Evolutionary conservation across 2,113 vertebrate genomes (phyloP).

Genomic region (Campylorhamphus procurvoides): DNA sequence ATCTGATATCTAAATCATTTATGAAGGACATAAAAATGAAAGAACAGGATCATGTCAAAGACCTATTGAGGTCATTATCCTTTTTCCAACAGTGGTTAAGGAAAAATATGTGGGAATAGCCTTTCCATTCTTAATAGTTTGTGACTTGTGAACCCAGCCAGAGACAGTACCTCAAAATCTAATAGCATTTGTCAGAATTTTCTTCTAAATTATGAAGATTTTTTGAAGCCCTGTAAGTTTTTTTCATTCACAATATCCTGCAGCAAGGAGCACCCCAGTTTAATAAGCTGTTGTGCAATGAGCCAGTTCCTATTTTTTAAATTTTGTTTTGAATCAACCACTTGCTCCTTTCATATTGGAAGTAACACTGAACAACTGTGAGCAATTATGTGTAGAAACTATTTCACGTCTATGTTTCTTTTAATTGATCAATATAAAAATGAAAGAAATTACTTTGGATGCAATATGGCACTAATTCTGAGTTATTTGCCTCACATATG

Average conservation of each 20-base stretch:
- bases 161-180: background rate
- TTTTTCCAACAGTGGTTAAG: background rate
- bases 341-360: background rate
- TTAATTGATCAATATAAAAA: background rate
- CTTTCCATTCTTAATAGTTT: background rate
- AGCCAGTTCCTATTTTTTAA: background rate
- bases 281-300: background rate
- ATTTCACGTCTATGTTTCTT: background rate
- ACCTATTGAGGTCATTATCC: background rate
- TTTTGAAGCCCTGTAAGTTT: background rate
- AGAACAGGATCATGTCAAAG: background rate
- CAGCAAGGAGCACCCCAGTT: background rate
- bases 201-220: background rate
- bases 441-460: background rate
- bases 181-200: background rate
- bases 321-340: background rate
- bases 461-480: background rate
- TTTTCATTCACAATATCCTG: background rate
- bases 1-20: background rate
- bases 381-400: background rate
- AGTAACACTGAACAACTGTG: background rate
- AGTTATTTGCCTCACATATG: background rate
- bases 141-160: background rate
- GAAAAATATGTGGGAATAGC: background rate
- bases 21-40: background rate